A percentile compares a stretch with the other conserved stretches of the same genome.
phyloP scores from a whole-genome alignment of 1,140 invertebrate species.

The Drosophila asahinai region DNA sequence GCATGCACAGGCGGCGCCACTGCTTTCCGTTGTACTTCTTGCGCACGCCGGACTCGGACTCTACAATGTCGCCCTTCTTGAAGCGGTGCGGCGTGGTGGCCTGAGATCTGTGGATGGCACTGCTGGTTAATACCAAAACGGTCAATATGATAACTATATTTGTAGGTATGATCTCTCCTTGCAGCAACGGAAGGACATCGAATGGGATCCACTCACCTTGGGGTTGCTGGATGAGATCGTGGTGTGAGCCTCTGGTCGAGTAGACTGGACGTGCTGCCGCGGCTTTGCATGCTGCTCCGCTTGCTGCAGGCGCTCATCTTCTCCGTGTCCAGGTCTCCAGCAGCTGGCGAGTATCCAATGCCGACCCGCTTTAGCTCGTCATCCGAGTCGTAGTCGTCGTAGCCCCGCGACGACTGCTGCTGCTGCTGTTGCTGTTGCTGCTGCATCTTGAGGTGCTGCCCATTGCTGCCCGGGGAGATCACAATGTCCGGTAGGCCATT shows the following conservation, averaged over 20 bases:
- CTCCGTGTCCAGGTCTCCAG: slow-evolving; percentile 87
- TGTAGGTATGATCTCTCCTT: background rate
- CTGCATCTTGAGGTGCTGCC: slow-evolving; percentile 78
- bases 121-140: slow-evolving; percentile 31
- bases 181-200: background rate
- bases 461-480: slow-evolving; percentile 82
- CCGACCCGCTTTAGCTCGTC: slow-evolving; percentile 95
- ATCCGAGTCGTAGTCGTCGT: slow-evolving; percentile 95
- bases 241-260: slow-evolving; percentile 93
- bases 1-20: slow-evolving; percentile 96
- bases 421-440: slow-evolving; percentile 57
- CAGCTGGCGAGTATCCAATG: slow-evolving; percentile 92
- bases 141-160: background rate
- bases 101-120: slow-evolving; percentile 89
- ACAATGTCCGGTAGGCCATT: slow-evolving; percentile 78
- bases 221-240: slow-evolving; percentile 94
- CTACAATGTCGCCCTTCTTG: slow-evolving; percentile 99
- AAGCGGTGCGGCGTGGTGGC: slow-evolving; percentile 97
- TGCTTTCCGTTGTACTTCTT: slow-evolving; percentile 99
- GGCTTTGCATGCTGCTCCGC: slow-evolving; percentile 94
- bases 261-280: slow-evolving; percentile 94
- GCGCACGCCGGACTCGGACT: slow-evolving; percentile 97
- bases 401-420: slow-evolving; percentile 87
- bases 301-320: slow-evolving; percentile 90
- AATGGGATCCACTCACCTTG: slow-evolving; percentile 86